Evolutionary conservation across 2,888 invertebrate species (phyloP).

Genomic region (Pterostichus niger): DNA sequence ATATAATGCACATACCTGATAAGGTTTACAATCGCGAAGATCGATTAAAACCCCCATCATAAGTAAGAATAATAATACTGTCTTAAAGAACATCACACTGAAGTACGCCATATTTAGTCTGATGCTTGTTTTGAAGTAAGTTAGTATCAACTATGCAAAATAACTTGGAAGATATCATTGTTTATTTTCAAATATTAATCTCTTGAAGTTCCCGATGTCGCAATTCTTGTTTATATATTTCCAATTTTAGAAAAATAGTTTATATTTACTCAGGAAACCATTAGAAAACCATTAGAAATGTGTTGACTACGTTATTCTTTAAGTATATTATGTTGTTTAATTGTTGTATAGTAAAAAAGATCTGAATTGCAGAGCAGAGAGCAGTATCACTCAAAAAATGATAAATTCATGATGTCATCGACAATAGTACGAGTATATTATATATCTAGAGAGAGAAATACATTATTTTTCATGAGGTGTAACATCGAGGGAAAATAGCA

Average conservation of each 20-base stretch:
- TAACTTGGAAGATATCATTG: not conserved
- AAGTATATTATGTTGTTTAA: too few species aligned
- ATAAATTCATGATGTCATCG: too few species aligned
- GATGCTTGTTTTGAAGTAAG: conserved; percentile 1
- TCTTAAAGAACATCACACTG: not conserved
- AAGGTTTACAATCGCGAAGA: not conserved
- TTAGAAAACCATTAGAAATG: too few species aligned
- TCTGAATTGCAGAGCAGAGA: too few species aligned
- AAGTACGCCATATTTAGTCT: not conserved
- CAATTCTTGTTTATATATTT: not conserved
- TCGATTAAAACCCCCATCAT: not conserved
- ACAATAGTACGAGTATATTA: too few species aligned
- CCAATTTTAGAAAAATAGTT: not conserved
- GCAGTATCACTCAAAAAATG: too few species aligned
- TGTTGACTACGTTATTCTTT: too few species aligned
- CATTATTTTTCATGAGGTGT: too few species aligned
- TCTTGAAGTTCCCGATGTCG: not conserved
- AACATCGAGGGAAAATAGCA: too few species aligned
- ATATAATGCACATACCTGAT: not conserved
- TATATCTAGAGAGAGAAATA: too few species aligned
- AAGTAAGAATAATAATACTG: conserved; percentile 10
- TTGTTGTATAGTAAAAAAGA: too few species aligned
- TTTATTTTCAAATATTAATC: not conserved
- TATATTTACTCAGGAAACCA: not conserved
- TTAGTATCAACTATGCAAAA: not conserved